Conservation (phyloP, 2,888 invertebrate species). For the Lamproptera curius region DNA sequence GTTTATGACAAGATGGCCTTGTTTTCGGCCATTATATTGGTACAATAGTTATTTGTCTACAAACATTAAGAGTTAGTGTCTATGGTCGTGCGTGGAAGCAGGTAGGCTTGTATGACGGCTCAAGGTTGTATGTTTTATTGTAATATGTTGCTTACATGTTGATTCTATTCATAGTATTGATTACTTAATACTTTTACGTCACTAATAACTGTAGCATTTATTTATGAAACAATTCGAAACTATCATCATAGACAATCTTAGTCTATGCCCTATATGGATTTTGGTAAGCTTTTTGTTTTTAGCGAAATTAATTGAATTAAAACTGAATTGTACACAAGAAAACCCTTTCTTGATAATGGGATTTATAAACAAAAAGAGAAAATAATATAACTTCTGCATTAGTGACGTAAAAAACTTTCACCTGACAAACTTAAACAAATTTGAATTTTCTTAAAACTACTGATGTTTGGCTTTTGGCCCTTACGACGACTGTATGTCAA, state of each 20-base stretch:
- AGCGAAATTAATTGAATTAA: too few species aligned
- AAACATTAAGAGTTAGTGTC: conserved; percentile 5
- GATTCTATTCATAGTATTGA: background rate
- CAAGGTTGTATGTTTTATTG: conserved; percentile 3
- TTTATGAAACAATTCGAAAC: background rate
- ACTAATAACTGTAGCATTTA: background rate
- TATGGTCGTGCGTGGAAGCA: conserved; percentile 1
- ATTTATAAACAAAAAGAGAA: too few species aligned
- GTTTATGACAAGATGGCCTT: background rate
- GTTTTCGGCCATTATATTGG: conserved; percentile 4
- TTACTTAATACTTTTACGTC: background rate
- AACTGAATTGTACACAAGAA: too few species aligned
- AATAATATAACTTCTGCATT: too few species aligned
- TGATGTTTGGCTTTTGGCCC: background rate
- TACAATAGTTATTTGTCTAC: conserved; percentile 8
- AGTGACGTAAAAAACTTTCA: too few species aligned
- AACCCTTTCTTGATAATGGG: too few species aligned
- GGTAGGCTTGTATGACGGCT: background rate
- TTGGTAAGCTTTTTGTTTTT: too few species aligned
- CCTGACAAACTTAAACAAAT: too few species aligned
- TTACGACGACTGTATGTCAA: background rate
- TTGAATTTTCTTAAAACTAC: too few species aligned
- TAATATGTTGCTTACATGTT: background rate
- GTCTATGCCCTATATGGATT: too few species aligned
- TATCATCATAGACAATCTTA: too few species aligned